These are phyloP conservation scores for Oncopeltus fasciatus DNA, from an alignment of 1,140 invertebrate genomes.

Conservation along the genomic window DNA sequence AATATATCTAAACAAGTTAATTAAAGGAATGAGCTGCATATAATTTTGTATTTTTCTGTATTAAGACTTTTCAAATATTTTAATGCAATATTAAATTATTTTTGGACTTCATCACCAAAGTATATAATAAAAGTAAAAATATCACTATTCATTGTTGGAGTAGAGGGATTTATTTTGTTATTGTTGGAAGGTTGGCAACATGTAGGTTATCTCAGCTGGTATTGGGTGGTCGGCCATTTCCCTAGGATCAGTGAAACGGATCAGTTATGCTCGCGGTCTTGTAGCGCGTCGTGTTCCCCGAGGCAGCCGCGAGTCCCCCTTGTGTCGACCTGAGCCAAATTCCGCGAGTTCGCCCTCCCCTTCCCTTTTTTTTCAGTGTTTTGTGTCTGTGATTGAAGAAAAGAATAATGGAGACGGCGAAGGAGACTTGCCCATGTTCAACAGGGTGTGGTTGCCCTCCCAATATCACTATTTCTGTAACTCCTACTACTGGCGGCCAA, in stretches of 20 bases:
- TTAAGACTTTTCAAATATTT: too few species aligned
- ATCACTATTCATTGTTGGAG: too few species aligned
- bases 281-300: neutral
- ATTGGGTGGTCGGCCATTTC: neutral
- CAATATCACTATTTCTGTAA: slow-evolving; percentile 60
- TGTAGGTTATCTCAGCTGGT: neutral
- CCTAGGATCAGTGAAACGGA: neutral
- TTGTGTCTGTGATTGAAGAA: neutral
- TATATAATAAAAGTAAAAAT: too few species aligned
- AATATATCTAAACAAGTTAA: too few species aligned
- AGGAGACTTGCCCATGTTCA: slow-evolving; percentile 6
- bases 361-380: neutral
- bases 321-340: neutral
- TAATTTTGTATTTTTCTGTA: too few species aligned
- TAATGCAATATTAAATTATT: too few species aligned
- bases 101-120: too few species aligned
- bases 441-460: slow-evolving; percentile 18
- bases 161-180: too few species aligned
- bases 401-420: slow-evolving; percentile 1
- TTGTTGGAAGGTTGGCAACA: neutral
- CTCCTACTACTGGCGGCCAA: slow-evolving; percentile 78
- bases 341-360: too few species aligned
- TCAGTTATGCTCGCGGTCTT: neutral
- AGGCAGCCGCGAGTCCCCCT: neutral
- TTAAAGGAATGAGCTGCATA: too few species aligned